Conservation (phyloP, 2,113 vertebrate species). For the Pteruthius melanotis region DNA sequence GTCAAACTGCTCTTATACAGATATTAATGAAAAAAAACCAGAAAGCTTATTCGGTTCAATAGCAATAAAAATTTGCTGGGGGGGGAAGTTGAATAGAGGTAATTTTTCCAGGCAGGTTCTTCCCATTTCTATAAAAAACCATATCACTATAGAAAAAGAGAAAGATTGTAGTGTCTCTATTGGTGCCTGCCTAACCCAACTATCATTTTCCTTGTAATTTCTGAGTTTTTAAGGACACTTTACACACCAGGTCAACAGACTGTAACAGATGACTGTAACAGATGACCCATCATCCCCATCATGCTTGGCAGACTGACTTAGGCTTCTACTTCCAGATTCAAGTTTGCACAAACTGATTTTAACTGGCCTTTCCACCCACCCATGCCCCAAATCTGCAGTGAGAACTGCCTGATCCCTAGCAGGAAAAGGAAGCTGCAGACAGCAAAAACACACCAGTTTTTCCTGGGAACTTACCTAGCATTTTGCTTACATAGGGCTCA, state of each 20-base stretch:
- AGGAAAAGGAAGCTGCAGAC: neutral
- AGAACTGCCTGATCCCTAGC: neutral
- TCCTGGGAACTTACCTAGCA: constrained; percentile 81
- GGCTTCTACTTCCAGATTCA: neutral
- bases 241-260: neutral
- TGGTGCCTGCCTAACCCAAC: neutral
- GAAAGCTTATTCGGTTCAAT: neutral
- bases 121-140: neutral
- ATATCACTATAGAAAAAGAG: neutral
- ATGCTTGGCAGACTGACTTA: neutral
- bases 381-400: neutral
- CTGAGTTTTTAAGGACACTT: neutral
- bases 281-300: neutral
- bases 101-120: neutral
- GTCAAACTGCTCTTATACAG: neutral
- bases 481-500: constrained; percentile 93
- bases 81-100: neutral
- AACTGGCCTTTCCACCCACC: neutral
- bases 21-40: neutral
- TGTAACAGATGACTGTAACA: neutral
- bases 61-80: neutral
- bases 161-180: neutral
- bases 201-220: neutral
- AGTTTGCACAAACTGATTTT: neutral
- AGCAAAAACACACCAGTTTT: neutral